phyloP scores from a whole-genome alignment of 2,113 vertebrate genomes.

The Tachuris rubrigastra region DNA sequence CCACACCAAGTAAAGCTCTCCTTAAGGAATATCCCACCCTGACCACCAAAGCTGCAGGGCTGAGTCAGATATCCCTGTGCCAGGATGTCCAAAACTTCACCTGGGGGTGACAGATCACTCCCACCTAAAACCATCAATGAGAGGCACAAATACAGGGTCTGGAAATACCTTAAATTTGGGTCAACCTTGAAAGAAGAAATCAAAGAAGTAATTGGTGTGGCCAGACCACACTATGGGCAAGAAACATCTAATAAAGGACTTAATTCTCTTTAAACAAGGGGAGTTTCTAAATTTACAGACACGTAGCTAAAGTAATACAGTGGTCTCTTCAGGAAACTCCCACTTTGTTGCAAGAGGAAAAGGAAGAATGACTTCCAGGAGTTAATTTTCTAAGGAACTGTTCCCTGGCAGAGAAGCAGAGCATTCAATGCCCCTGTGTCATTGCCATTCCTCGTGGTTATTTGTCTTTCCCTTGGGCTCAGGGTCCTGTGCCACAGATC shows the following conservation, averaged over 20 bases:
- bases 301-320: fast-evolving
- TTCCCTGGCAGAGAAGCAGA: background rate
- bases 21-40: fast-evolving
- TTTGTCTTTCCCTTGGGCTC: background rate
- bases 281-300: background rate
- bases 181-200: background rate
- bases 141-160: fast-evolving
- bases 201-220: fast-evolving
- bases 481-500: background rate
- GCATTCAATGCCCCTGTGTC: background rate
- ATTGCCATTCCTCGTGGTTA: fast-evolving
- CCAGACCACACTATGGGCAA: background rate
- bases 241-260: background rate
- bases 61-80: too few species aligned
- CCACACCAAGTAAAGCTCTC: background rate
- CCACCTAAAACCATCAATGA: fast-evolving
- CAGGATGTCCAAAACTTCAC: background rate
- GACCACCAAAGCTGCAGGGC: fast-evolving
- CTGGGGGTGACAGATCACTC: background rate
- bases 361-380: background rate
- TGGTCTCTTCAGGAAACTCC: fast-evolving
- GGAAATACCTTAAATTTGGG: fast-evolving
- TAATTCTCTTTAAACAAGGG: background rate
- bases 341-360: background rate
- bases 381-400: background rate